Conservation (phyloP, 2,113 vertebrate species). For the Pseudonaja textilis region DNA sequence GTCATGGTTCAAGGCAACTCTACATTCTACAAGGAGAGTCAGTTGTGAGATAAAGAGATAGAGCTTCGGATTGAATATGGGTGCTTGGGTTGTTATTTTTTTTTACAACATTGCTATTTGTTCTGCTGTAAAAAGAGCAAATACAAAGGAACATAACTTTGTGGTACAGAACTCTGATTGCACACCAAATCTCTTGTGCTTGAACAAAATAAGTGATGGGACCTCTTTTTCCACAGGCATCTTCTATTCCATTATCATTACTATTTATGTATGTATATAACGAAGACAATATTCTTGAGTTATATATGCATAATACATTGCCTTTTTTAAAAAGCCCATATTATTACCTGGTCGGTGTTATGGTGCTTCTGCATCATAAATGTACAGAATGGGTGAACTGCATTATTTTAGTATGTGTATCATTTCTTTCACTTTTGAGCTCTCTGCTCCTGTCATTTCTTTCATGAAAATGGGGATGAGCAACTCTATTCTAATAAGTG, state of each 20-base stretch:
- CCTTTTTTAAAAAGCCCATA: neutral
- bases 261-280: neutral
- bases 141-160: neutral
- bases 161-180: neutral
- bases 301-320: neutral
- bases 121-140: neutral
- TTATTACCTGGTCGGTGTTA: neutral
- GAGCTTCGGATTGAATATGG: neutral
- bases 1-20: neutral
- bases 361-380: neutral
- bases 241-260: neutral
- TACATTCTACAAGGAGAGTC: neutral
- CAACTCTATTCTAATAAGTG: neutral
- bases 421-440: neutral
- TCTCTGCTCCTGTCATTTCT: accelerated
- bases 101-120: neutral
- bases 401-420: neutral
- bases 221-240: neutral
- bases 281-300: neutral
- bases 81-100: neutral
- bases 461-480: neutral
- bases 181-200: neutral
- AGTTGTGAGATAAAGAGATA: neutral
- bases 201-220: neutral
- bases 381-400: neutral